Base-by-base conservation (phyloP, 1,140 invertebrate species). In the Dendroctonus ponderosae region DNA sequence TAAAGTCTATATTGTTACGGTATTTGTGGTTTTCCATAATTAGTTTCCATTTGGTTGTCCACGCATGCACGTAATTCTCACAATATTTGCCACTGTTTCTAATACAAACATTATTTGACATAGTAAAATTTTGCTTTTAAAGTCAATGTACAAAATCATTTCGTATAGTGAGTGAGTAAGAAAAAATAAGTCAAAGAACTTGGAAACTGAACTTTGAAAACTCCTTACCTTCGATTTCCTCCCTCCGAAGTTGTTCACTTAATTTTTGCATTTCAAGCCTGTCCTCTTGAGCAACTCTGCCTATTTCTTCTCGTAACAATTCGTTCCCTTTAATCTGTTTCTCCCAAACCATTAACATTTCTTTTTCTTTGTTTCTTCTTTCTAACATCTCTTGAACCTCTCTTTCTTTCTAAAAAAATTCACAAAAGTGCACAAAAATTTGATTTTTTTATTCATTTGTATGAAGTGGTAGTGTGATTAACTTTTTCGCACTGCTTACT, bases 241-340 rank as follows among this genome's bases (percentile, higher is more conserved):
- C 73, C 37, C 49, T 70, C 38, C 66, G 63, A 46, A 75, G 49
- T 50, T 73, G 46, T 48, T 77, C 75, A 15, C 48, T 38, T 7
- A 73, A 52, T 62, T 71, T 73, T 15, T 70, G 37, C 62, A 75
- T 69, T 69, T 77, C 75, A 7, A 72, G 37, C 37, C 57, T 57
- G 38, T 77, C 74, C 68, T 77, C 74, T 38, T 69, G 62, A 7
- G 62, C 66, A 9, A 70, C 64, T 42, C 67, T 69, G 53, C 70
- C 62, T 11, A 65, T 60, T 69, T 74, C 72, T 40, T 67, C 62
- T 64, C 70, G 72, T 26, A 71, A 38, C 26, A 75, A 49, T 62
- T 73, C 57, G 50, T 77, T 78, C 40, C 72, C 74, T 61, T 68
- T 52, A 5, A 78, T 72, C 71, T 78, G 77, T 46, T 70, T 74